Conservation (phyloP, 2,113 vertebrate genomes). For the Scomber japonicus region DNA sequence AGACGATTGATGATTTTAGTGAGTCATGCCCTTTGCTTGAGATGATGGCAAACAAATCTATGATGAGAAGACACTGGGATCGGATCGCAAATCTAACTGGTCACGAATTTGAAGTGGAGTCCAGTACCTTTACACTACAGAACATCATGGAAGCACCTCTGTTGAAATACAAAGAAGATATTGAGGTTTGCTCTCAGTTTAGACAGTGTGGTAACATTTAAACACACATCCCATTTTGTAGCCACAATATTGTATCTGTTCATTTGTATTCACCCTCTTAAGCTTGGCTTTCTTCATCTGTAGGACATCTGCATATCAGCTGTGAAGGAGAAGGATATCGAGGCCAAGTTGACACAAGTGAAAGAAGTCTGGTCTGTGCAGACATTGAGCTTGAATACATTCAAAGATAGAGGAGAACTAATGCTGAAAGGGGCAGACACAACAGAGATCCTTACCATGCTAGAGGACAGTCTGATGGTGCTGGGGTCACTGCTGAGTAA, state of each 20-base stretch:
- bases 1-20: constrained; percentile 86
- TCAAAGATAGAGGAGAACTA: constrained; percentile 65
- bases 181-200: constrained; percentile 54
- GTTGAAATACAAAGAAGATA: constrained; percentile 57
- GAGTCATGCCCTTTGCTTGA: constrained; percentile 69
- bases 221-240: neutral
- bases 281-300: neutral
- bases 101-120: constrained; percentile 60
- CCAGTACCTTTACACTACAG: constrained; percentile 35
- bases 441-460: constrained; percentile 45
- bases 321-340: constrained; percentile 67
- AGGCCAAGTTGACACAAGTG: constrained; percentile 60
- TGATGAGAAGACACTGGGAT: constrained; percentile 63
- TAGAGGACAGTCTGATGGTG: constrained; percentile 68
- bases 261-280: neutral
- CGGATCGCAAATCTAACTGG: constrained; percentile 55
- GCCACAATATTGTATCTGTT: too few species aligned
- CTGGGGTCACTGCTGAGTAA: constrained; percentile 65
- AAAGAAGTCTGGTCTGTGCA: constrained; percentile 55
- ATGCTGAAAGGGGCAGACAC: constrained; percentile 54
- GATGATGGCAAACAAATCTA: constrained; percentile 68
- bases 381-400: constrained; percentile 38
- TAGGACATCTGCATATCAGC: constrained; percentile 70
- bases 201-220: neutral
- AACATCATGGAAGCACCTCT: constrained; percentile 63